Evolutionary conservation across 2,888 invertebrate genomes (phyloP), one percentile per base, ranked within the genome.

Genomic region (Ommatoiulus sabulosus): DNA sequence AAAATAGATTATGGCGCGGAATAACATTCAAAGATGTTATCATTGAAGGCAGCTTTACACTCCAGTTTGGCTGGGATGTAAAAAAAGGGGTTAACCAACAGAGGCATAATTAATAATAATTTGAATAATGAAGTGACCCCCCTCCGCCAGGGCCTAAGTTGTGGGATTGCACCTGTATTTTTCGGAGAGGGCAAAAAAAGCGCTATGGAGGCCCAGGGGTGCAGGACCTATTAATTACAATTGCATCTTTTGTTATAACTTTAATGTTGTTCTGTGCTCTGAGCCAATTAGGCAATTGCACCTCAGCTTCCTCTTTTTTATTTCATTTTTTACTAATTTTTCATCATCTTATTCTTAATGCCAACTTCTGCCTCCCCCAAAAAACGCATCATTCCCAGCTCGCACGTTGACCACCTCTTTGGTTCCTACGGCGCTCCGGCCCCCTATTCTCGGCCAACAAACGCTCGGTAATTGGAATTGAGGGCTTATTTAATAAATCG

Each of bases 251-350:
- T 84, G 43, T 84, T 84, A n/a, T n/a, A 35, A n/a, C 44, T 12
- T 35, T 84, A 84, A 84, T 84, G 43, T 84, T 84, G 43, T 84
- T 84, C 84, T 84, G 44, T 84, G 84, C 84, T 44, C 84, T 35
- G 84, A 43, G 84, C 43, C 84, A 84, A 84, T 84, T 84, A 84
- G 84, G 84, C 84, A 84, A 84, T 84, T 84, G 84, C 84, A 44
- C 84, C 84, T 35, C 44, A 84, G 84, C 84, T 84, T 84, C 84
- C 84, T 84, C 84, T 84, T 44, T 84, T 84, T 84, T 44, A 84
- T 35, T 84, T 84, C 15, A 84, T 84, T 44, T 84, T 35, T 2
- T 12, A 15, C 35, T 84, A 84, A 84, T 84, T 84, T 84, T 84
- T 84, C 84, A 84, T 84, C 43, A 35, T 84, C 84, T 84, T 63